Base-by-base conservation (phyloP, 2,113 vertebrate genomes). In the Neodon shergylaensis region DNA sequence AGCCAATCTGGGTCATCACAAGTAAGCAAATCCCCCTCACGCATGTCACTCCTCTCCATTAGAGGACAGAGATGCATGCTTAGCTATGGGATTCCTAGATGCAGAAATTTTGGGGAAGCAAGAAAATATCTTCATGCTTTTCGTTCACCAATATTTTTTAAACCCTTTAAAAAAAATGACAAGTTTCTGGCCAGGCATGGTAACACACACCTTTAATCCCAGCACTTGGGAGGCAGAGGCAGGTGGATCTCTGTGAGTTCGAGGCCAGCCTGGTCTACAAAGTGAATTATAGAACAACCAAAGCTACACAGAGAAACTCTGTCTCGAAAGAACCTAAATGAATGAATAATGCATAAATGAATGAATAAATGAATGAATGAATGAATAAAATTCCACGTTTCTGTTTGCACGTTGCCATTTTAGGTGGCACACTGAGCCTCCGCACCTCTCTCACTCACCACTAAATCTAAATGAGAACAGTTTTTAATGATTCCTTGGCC, bases 11-110 rank as follows among this genome's bases (percentile, higher is more conserved):
- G 2, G 16, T 6, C 3, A 58, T 17, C 70, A 24, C 7, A 13
- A 16, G 63, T 3, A 66, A 66, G 24, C 19, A 8, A 82, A 8
- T 24, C 49, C 26, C 65, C 42, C 61, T 24, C 5, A 1, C 65
- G 82, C 0, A 0, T 9, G 4, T 10, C 58, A 31, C 17, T 82
- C 44, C 61, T 47, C 42, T 68, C 70, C 61, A 22, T 13, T 7
- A 70, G 36, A 33, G 9, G 11, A 58, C 3, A n/a, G 47, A 85
- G 24, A 74, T 2, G 19, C 39, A 76, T 16, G 26, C 22, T 81
- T 61, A 26, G 28, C 42, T 0, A 11, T 17, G 19, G 77, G n/a
- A 33, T 66, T 76, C 76, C 68, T 52, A 44, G 54, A 63, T 65
- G 28, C 4, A 52, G 7, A 68, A 88, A 87, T 63, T 16, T 44